A percentile compares a stretch with the other conserved stretches of the same genome.
These are phyloP conservation scores for Clarias magur DNA, from an alignment of 2,113 vertebrate species.

Conservation along the genomic window DNA sequence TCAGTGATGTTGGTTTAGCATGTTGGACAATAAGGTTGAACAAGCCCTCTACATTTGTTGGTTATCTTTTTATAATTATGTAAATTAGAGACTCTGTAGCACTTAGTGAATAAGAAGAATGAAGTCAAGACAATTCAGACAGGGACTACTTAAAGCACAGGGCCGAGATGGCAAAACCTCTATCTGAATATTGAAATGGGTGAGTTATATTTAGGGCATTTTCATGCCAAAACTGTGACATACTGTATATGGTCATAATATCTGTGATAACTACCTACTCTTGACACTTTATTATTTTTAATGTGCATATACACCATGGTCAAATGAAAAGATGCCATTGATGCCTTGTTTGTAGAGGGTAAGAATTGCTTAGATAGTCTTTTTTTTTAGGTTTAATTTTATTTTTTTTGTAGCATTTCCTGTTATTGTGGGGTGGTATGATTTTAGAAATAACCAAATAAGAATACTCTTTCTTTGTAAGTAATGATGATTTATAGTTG, in stretches of 20 bases:
- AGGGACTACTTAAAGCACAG: not conserved
- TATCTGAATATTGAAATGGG: conserved; percentile 1
- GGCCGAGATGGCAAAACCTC: not conserved
- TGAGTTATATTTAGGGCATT: not conserved
- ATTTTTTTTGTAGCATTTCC: conserved; percentile 54
- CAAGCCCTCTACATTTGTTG: not conserved
- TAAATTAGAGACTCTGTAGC: not conserved
- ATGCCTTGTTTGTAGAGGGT: not conserved
- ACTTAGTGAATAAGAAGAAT: not conserved
- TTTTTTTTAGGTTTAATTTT: not conserved
- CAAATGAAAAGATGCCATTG: not conserved
- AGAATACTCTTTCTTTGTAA: conserved; percentile 61
- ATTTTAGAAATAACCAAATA: conserved; percentile 46
- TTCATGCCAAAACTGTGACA: conserved; percentile 13
- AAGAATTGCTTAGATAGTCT: conserved; percentile 38
- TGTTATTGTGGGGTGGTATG: conserved; percentile 57
- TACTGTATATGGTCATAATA: not conserved
- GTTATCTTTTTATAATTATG: not conserved
- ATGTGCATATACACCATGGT: not conserved
- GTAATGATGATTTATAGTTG: conserved; percentile 57
- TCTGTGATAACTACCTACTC: conserved; percentile 14
- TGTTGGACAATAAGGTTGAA: not conserved
- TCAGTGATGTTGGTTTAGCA: not conserved
- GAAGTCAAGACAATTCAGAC: not conserved
- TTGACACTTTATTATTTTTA: not conserved